Conservation (phyloP, 2,113 vertebrate species). For the Apteryx owenii region DNA sequence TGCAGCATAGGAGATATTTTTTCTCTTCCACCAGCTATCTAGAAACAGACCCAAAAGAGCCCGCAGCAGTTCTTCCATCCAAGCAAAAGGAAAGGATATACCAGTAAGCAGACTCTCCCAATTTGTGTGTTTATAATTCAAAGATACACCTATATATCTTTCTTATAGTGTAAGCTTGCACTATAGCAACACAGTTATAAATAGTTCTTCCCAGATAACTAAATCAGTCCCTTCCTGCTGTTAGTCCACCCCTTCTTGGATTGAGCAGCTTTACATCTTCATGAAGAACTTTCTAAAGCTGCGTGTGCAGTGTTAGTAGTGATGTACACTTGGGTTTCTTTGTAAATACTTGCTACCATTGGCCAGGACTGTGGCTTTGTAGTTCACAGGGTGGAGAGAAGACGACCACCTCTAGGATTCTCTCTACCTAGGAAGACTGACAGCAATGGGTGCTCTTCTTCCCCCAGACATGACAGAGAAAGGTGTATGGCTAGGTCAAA, state of each 20-base stretch:
- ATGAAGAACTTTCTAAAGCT: neutral
- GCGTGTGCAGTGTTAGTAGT: neutral
- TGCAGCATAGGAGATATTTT: neutral
- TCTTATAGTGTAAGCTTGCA: neutral
- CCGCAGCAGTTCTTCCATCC: neutral
- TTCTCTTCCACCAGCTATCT: neutral
- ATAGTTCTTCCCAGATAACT: neutral
- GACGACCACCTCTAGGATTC: neutral
- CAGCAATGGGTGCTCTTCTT: neutral
- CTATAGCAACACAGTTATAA: neutral
- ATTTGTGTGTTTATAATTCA: neutral
- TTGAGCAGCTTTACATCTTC: neutral
- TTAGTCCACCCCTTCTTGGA: neutral
- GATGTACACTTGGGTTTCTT: neutral
- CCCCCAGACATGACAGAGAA: neutral
- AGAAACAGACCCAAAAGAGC: neutral
- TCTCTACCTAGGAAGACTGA: neutral
- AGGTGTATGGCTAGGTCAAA: neutral
- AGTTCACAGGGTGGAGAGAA: neutral
- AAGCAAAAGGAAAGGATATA: no score
- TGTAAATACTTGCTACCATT: neutral
- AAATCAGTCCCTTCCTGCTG: neutral
- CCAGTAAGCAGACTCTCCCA: neutral
- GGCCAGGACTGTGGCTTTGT: neutral
- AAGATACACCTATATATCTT: neutral